Percentiles rank a stretch among this genome's conserved stretches.
These are phyloP conservation scores for Dicyrtomina minuta DNA, from an alignment of 2,888 invertebrate species.

Conservation along the genomic window DNA sequence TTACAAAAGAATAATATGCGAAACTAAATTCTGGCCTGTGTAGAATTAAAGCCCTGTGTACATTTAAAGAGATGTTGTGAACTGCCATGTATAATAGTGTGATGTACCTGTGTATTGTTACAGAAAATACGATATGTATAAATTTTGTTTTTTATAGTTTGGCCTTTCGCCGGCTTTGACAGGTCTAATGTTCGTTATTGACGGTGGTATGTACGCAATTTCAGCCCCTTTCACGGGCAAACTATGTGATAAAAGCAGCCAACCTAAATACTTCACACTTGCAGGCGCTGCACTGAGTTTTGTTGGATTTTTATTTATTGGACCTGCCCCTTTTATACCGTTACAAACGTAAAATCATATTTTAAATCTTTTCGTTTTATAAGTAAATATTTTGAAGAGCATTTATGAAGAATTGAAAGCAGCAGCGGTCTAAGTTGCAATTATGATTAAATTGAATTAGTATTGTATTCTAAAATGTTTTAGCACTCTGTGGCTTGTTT, in stretches of 20 bases:
- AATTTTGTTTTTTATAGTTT: conserved; percentile 26
- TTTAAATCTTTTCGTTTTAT: too few relatives aligned
- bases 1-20: too few relatives aligned
- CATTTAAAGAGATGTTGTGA: too few relatives aligned
- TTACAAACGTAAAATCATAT: conserved; percentile 54
- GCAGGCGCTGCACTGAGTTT: conserved; percentile 69
- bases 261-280: conserved; percentile 69
- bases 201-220: conserved; percentile 77
- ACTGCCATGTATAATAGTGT: too few relatives aligned
- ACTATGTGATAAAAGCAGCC: conserved; percentile 70
- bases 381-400: background rate
- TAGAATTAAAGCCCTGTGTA: too few relatives aligned
- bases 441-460: background rate
- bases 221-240: conserved; percentile 79
- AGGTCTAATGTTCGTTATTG: conserved; percentile 71
- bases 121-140: too few relatives aligned
- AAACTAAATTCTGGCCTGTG: too few relatives aligned
- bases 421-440: too few relatives aligned
- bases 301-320: conserved; percentile 72
- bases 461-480: conserved; percentile 56
- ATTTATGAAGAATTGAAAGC: too few relatives aligned
- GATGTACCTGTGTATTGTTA: too few relatives aligned
- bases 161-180: conserved; percentile 53
- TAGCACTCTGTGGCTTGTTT: conserved; percentile 23
- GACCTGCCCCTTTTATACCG: conserved; percentile 76